Base-by-base conservation (phyloP, 1,140 invertebrate species). In the Idris sp. region DNA sequence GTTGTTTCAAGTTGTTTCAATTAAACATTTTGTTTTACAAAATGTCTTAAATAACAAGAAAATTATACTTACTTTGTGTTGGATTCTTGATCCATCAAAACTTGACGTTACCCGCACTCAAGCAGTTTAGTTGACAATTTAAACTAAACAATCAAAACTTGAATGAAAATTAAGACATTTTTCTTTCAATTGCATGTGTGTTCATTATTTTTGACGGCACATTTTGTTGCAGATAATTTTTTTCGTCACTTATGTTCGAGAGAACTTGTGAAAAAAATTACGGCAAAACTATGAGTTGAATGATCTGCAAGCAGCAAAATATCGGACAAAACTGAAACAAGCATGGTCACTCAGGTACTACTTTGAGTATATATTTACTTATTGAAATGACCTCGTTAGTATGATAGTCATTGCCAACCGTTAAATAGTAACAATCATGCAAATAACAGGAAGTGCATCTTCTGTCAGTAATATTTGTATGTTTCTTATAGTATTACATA, bases 371-470 rank as follows among this genome's bases (percentile, higher is more conserved):
- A 59, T 59, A 69, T 69, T 69, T 61, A 59, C 65, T 59, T 69
- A 61, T 61, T 69, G 25, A 69, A 53, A 61, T 69, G 65, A 69
- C 65, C 53, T 69, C 54, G 44, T 69, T 54, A 53, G 46, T 36
- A 53, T 31, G 46, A 59, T 35, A 53, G 46, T 69, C 65, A 61
- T 36, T 61, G 46, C 25, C 36, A 69, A 19, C 10, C 19, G 25
- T 43, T 38, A 56, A 71, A 61, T 54, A 62, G 25, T 16, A 33
- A 49, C 56, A 62, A 54, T 38, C 14, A 48, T 61, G 41, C 46
- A 61, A 71, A 61, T 54, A 71, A 54, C 31, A 69, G 65, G 65
- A 69, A 53, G 11, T 58, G 33, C 25, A 69, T 54, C 31, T 69
- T 30, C 51, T 26, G 18, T 18, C 43, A 40, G 53, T 48, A 49